These are phyloP conservation scores for Drosophila mercatorum DNA, from an alignment of 2,888 invertebrate genomes.

Conservation along the genomic window DNA sequence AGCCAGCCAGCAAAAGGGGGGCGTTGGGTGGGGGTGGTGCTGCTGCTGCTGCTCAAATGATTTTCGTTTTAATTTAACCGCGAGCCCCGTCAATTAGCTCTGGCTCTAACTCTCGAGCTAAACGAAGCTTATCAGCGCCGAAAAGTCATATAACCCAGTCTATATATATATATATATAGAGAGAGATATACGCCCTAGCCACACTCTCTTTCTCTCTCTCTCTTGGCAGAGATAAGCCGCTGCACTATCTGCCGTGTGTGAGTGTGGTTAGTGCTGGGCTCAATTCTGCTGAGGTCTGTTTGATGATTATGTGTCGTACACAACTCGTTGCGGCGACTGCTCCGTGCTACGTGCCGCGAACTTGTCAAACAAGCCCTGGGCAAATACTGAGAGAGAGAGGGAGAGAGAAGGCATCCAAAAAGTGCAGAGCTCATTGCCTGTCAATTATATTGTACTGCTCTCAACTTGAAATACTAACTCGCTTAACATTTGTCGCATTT, in stretches of 20 bases:
- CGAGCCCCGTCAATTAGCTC: conserved; percentile 52
- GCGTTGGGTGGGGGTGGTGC: conserved; percentile 17
- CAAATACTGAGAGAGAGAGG: conserved; percentile 48
- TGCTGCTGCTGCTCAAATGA: conserved; percentile 65
- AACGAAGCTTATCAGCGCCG: conserved; percentile 55
- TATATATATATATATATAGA: conserved; percentile 14
- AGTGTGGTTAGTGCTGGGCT: conserved; percentile 31
- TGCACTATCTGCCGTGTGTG: conserved; percentile 49
- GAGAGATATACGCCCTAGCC: conserved; percentile 15
- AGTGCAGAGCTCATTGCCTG: conserved; percentile 60
- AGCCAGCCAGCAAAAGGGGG: background rate
- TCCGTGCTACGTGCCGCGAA: conserved; percentile 72
- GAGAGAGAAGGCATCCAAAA: conserved; percentile 35
- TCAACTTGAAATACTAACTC: conserved; percentile 48
- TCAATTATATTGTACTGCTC: conserved; percentile 48
- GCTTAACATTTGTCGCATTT: conserved; percentile 60
- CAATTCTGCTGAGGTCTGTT: conserved; percentile 38
- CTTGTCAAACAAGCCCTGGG: conserved; percentile 74
- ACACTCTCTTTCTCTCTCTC: background rate
- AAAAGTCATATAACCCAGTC: conserved; percentile 72
- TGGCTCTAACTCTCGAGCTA: conserved; percentile 28
- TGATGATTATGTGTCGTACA: conserved; percentile 73
- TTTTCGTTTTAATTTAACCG: conserved; percentile 78
- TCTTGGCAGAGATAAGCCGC: conserved; percentile 57
- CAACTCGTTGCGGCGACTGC: conserved; percentile 71